Base-by-base conservation (phyloP, 2,113 vertebrate genomes). In the Synchiropus splendidus region DNA sequence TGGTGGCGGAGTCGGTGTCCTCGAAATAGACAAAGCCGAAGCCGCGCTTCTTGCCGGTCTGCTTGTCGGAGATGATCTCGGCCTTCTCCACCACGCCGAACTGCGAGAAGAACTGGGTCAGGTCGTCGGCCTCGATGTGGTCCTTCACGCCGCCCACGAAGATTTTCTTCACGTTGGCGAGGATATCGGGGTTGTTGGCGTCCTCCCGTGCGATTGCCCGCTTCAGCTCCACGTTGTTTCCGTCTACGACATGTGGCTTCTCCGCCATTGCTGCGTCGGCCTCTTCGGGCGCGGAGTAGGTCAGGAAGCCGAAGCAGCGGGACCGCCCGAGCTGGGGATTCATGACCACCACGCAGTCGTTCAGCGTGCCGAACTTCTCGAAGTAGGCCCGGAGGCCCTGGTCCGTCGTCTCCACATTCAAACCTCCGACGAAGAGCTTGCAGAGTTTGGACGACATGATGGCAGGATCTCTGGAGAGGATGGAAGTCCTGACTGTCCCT, bases 121-220 rank as follows among this genome's bases (percentile, higher is more conserved):
- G 85, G 78, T 94, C 84, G 9, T 88, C 85, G 42, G 90, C 85
- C 42, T 87, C 89, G 40, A 97, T 84, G 67, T 97, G 91, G 63
- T 93, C 92, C 42, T 97, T 97, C 6, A 98, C 85, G 11, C 94
- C 94, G 0, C 94, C 94, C 39, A 98, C 89, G 50, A 98, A 98
- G n/a, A 98, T 91, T 63, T 98, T 98, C 85, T 97, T 98, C 16
- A 97, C 92, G 52, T 97, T 97, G 1, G 92, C 90, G 64, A 90
- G 86, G n/a, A 90, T 87, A n/a, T 92, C 92, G 1, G 92, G 90
- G 42, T 86, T 89, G 52, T 88, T 87, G 12, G 92, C 91, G 56
- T 96, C 91, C 72, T 96, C 91, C 12, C 89, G 85, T 10, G 91
- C 88, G 55, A 94, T 89, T 41, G 92, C 91, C 42, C 92, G 78